phyloP scores from a whole-genome alignment of 2,113 vertebrate species.

The Pipa parva region DNA sequence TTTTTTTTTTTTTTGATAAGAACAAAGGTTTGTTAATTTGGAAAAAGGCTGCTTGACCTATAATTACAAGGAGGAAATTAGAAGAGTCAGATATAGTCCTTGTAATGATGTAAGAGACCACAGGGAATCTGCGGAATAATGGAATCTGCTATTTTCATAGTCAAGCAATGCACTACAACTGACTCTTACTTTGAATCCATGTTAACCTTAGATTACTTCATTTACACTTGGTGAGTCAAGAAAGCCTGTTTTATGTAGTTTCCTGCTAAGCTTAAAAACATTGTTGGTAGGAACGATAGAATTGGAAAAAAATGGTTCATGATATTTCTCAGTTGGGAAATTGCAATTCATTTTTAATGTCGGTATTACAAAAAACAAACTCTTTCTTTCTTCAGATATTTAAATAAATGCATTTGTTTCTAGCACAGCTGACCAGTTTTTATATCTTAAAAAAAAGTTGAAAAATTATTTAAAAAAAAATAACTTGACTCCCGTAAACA shows the following conservation, averaged over 20 bases:
- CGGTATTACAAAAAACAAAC: too few species aligned
- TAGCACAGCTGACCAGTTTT: too few species aligned
- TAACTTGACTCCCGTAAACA: too few species aligned
- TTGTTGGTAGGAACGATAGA: background rate
- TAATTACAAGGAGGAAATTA: slow-evolving; percentile 96
- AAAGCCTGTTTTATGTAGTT: background rate
- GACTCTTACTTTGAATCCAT: slow-evolving; percentile 78
- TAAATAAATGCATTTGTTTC: too few species aligned
- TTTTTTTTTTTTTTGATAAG: too few species aligned
- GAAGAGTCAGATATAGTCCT: slow-evolving; percentile 90
- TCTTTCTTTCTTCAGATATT: too few species aligned
- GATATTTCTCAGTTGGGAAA: too few species aligned
- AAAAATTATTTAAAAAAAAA: too few species aligned
- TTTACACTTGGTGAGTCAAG: slow-evolving; percentile 73
- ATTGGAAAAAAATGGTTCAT: too few species aligned
- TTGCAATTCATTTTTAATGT: too few species aligned
- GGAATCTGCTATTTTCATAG: slow-evolving; percentile 98
- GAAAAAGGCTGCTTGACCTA: slow-evolving; percentile 95
- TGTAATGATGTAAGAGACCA: slow-evolving; percentile 99
- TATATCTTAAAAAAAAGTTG: too few species aligned
- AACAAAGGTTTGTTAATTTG: slow-evolving; percentile 98
- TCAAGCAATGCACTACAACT: slow-evolving; percentile 84
- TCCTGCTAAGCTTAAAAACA: background rate
- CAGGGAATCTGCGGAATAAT: slow-evolving; percentile 94
- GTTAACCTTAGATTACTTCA: slow-evolving; percentile 83